Evolutionary conservation across 2,113 vertebrate genomes (phyloP).

Genomic region (Brienomyrus longianalis): DNA sequence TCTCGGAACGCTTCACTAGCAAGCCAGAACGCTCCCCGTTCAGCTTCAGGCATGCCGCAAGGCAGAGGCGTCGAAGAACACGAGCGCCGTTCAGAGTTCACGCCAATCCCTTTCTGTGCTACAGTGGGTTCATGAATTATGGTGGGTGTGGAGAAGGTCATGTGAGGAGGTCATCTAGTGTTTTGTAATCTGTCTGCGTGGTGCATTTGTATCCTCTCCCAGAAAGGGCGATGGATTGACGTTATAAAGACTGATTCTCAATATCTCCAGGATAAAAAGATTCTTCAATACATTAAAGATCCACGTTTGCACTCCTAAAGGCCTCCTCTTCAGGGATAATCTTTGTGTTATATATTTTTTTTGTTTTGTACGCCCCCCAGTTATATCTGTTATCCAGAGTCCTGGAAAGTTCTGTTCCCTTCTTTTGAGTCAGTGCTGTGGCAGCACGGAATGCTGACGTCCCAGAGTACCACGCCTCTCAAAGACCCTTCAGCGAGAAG

Average conservation of each 20-base stretch:
- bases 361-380: neutral
- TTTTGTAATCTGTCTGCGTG: conserved; percentile 26
- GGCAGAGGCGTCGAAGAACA: neutral
- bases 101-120: neutral
- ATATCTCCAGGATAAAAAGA: neutral
- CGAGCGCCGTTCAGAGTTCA: neutral
- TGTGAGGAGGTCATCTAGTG: conserved; percentile 23
- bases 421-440: neutral
- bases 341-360: neutral
- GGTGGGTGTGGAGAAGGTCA: conserved; percentile 30
- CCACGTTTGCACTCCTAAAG: conserved; percentile 16
- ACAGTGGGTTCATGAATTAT: neutral
- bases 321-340: conserved; percentile 14
- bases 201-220: conserved; percentile 14
- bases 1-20: neutral
- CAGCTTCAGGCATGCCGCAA: neutral
- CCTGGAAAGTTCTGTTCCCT: neutral
- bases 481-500: neutral
- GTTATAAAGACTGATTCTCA: conserved; percentile 25
- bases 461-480: neutral
- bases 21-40: neutral
- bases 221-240: conserved; percentile 8
- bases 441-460: neutral
- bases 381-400: neutral
- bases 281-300: conserved; percentile 3